Evolutionary conservation across 2,888 invertebrate species (phyloP).

Genomic region (Netelia inedita): DNA sequence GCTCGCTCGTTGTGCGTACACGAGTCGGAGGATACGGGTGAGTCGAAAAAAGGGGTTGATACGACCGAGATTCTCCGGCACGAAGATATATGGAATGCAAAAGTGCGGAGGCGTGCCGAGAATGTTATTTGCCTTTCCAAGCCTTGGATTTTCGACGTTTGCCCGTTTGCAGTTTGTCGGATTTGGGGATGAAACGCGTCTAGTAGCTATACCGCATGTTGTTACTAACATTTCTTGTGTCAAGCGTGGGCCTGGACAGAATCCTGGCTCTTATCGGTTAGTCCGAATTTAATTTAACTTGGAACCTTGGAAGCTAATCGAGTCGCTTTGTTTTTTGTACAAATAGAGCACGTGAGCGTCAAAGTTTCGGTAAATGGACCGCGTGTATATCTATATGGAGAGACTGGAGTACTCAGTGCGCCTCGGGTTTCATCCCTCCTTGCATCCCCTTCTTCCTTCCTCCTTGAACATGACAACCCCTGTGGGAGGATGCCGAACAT

Average conservation of each 20-base stretch:
- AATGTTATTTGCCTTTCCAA: constrained; percentile 21
- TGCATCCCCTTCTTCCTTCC: too few species aligned
- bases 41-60: not conserved
- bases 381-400: not conserved
- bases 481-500: too few species aligned
- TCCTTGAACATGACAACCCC: too few species aligned
- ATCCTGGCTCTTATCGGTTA: not conserved
- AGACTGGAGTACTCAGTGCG: too few species aligned
- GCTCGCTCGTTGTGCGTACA: not conserved
- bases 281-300: constrained; percentile 41
- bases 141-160: not conserved
- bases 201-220: not conserved
- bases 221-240: not conserved
- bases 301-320: constrained; percentile 21
- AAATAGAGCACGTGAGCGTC: not conserved
- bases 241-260: constrained; percentile 13
- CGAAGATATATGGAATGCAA: not conserved
- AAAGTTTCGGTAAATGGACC: constrained; percentile 35
- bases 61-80: not conserved
- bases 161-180: not conserved
- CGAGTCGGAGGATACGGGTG: not conserved
- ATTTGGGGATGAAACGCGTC: not conserved
- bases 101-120: constrained; percentile 46
- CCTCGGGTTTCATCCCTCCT: too few species aligned
- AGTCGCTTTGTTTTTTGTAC: not conserved